These are phyloP conservation scores for Loriculus beryllinus DNA, from an alignment of 2,797 vertebrate genomes.

Conservation along the genomic window DNA sequence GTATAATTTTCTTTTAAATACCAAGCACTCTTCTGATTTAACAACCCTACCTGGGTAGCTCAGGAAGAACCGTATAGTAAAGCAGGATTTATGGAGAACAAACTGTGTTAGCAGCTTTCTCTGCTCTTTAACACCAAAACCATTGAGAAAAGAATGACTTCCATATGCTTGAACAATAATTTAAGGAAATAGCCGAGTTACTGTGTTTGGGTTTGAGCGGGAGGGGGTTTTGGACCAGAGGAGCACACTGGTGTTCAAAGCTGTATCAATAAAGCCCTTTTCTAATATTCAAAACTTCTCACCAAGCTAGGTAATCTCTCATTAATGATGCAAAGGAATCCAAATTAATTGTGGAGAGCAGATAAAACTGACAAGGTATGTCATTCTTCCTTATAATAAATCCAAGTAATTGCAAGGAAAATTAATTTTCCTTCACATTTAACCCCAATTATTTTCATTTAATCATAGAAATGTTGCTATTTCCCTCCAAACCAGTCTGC, in stretches of 20 bases:
- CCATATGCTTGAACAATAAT: not conserved
- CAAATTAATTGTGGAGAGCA: not conserved
- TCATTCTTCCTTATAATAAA: constrained; percentile 25
- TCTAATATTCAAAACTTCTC: not conserved
- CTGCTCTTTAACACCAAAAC: not conserved
- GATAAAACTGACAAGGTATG: constrained; percentile 34
- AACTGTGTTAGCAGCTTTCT: not conserved
- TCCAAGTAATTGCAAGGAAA: constrained; percentile 47
- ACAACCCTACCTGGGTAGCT: not conserved
- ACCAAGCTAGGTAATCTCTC: not conserved
- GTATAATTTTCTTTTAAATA: not conserved
- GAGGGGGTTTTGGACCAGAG: not conserved
- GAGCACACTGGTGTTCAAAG: not conserved
- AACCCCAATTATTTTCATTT: constrained; percentile 56
- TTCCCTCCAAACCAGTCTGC: constrained; percentile 7
- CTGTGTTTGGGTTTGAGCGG: not conserved
- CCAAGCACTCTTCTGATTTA: not conserved
- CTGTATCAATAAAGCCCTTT: not conserved
- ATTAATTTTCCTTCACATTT: constrained; percentile 41
- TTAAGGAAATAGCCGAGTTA: not conserved
- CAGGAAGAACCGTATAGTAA: not conserved
- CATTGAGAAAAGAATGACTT: not conserved
- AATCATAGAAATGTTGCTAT: not conserved
- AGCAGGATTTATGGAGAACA: not conserved
- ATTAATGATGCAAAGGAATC: constrained; percentile 23